phyloP scores from a whole-genome alignment of 2,888 invertebrate genomes.

The Coelogynopora nodosa region DNA sequence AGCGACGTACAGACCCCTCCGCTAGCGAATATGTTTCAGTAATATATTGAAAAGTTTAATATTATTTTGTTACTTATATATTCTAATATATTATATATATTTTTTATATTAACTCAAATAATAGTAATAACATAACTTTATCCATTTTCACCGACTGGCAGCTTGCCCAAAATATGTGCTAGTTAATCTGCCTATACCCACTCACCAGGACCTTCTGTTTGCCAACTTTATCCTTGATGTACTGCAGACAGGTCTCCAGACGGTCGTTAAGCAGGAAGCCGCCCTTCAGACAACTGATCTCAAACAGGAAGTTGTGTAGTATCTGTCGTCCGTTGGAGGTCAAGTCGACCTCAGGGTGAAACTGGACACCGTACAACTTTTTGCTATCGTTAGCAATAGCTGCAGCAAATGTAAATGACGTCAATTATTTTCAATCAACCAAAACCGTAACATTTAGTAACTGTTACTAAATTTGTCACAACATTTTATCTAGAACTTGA shows the following conservation, averaged over 20 bases:
- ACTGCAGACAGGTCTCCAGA: constrained; percentile 82
- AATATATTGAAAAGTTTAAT: too few relatives aligned
- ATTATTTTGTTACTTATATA: too few relatives aligned
- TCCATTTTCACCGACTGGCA: too few relatives aligned
- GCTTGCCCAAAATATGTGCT: too few relatives aligned
- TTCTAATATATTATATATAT: too few relatives aligned
- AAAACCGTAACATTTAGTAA: constrained; percentile 45
- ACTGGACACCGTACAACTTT: constrained; percentile 80
- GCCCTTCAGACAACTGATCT: constrained; percentile 79
- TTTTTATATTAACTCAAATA: too few relatives aligned
- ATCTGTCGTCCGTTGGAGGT: constrained; percentile 84
- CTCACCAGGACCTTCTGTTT: constrained; percentile 84
- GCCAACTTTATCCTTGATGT: constrained; percentile 82
- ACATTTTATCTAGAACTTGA: too few relatives aligned
- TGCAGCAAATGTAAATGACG: constrained; percentile 50
- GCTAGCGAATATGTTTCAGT: too few relatives aligned
- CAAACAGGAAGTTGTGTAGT: constrained; percentile 87
- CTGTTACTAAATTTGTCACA: constrained; percentile 69
- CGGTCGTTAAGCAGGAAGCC: constrained; percentile 82
- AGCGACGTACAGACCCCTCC: too few relatives aligned
- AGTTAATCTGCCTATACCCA: constrained; percentile 50
- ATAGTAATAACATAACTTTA: too few relatives aligned
- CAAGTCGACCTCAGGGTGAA: constrained; percentile 96
- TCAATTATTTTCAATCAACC: neutral
- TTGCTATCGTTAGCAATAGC: constrained; percentile 86